phyloP scores from a whole-genome alignment of 92 coral and sea anemone genomes.

The Montipora capitata region DNA sequence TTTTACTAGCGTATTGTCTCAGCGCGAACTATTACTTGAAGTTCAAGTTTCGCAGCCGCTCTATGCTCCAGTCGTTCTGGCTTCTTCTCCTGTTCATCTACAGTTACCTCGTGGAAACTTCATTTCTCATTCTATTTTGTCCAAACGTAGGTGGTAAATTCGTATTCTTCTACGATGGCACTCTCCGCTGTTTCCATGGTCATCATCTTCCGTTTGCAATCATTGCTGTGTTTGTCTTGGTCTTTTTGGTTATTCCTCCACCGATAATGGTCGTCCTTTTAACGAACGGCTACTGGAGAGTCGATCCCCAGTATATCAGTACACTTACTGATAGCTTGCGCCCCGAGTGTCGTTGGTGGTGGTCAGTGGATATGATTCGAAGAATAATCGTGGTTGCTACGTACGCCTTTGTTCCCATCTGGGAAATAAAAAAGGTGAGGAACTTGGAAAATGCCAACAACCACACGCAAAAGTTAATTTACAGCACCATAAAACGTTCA shows the following conservation, averaged over 20 bases:
- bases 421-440: conserved; percentile 90
- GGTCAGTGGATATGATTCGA: conserved; percentile 93
- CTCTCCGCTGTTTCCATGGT: conserved; percentile 81
- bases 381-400: conserved; percentile 87
- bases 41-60: conserved; percentile 80
- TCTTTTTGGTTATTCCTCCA: conserved; percentile 78
- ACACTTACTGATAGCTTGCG: conserved; percentile 88
- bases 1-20: conserved; percentile 79
- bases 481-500: no score
- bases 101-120: conserved; percentile 84
- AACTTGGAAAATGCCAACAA: no score
- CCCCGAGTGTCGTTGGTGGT: conserved; percentile 92
- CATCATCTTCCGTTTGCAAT: conserved; percentile 80
- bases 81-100: conserved; percentile 88
- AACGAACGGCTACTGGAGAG: conserved; percentile 84
- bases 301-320: conserved; percentile 92
- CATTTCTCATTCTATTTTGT: conserved; percentile 88
- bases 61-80: conserved; percentile 95
- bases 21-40: conserved; percentile 76
- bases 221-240: conserved; percentile 72
- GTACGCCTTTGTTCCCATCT: conserved; percentile 85
- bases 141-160: conserved; percentile 77
- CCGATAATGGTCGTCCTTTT: conserved; percentile 81
- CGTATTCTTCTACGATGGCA: conserved; percentile 92
- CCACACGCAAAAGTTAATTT: no score